Conservation (phyloP, 2,797 vertebrate genomes). For the Spondyliosoma cantharus region DNA sequence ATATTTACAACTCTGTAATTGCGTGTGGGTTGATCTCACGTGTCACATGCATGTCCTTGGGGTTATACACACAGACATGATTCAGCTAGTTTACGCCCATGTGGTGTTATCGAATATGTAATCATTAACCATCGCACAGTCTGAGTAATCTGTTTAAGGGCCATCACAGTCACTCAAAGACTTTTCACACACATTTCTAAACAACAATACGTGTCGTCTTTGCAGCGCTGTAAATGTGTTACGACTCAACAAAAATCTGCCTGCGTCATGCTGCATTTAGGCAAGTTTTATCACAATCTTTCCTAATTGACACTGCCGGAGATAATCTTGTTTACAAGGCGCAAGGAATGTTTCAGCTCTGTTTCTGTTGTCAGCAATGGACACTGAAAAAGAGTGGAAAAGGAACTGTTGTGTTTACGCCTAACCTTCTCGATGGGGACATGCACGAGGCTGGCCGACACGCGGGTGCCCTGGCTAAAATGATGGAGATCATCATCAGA, state of each 20-base stretch:
- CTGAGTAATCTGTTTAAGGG: constrained; percentile 29
- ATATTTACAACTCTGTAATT: background rate
- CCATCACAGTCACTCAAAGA: constrained; percentile 14
- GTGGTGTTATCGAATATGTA: constrained; percentile 65
- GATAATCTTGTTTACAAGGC: background rate
- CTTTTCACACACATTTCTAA: constrained; percentile 9
- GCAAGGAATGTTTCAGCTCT: background rate
- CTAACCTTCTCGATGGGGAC: background rate
- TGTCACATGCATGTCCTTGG: constrained; percentile 50
- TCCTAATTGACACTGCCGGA: too few relatives aligned
- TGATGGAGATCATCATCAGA: too few relatives aligned
- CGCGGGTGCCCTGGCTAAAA: too few relatives aligned
- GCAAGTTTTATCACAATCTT: background rate
- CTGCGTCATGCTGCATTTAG: background rate
- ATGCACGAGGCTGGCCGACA: background rate
- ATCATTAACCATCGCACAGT: constrained; percentile 77
- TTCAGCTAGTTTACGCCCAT: constrained; percentile 27
- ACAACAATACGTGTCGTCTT: background rate
- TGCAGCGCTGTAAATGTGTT: background rate
- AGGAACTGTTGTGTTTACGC: background rate
- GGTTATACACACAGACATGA: constrained; percentile 27
- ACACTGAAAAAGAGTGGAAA: background rate
- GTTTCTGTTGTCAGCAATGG: background rate
- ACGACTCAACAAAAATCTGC: background rate
- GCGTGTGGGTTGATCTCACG: background rate